Percentiles rank a stretch among this genome's conserved stretches.
phyloP scores from a whole-genome alignment of 2,888 invertebrate genomes.

The Ornithoptera alexandrae region DNA sequence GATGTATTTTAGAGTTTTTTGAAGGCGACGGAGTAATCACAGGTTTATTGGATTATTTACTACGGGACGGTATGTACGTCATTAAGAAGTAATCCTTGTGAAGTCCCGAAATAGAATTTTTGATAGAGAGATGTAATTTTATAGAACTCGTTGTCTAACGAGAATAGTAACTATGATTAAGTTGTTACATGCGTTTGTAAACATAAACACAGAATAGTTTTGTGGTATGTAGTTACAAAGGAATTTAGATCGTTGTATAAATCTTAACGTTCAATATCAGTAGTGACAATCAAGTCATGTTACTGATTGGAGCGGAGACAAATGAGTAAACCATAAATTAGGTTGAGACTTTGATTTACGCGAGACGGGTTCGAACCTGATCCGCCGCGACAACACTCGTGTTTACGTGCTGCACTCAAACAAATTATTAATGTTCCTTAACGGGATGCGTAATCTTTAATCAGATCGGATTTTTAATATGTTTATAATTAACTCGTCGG shows the following conservation, averaged over 20 bases:
- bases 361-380: not conserved
- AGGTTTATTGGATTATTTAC: too few relatives aligned
- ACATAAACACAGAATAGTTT: too few relatives aligned
- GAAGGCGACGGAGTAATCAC: too few relatives aligned
- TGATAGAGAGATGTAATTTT: too few relatives aligned
- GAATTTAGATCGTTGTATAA: conserved; percentile 2
- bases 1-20: too few relatives aligned
- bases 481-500: not conserved
- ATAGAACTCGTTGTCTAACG: too few relatives aligned
- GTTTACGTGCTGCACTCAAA: not conserved
- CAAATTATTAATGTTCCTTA: not conserved
- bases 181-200: too few relatives aligned
- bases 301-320: conserved; percentile 13
- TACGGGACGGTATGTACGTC: too few relatives aligned
- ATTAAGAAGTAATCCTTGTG: too few relatives aligned
- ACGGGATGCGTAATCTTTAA: not conserved
- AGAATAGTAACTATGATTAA: too few relatives aligned
- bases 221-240: too few relatives aligned
- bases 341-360: conserved; percentile 2
- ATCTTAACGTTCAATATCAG: conserved; percentile 14
- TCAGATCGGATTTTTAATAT: not conserved
- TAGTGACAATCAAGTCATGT: conserved; percentile 8
- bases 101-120: too few relatives aligned
- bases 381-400: not conserved
- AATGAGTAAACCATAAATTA: conserved; percentile 15